Base-by-base conservation (phyloP, 2,113 vertebrate species). In the Tretioscincus oriximinensis region DNA sequence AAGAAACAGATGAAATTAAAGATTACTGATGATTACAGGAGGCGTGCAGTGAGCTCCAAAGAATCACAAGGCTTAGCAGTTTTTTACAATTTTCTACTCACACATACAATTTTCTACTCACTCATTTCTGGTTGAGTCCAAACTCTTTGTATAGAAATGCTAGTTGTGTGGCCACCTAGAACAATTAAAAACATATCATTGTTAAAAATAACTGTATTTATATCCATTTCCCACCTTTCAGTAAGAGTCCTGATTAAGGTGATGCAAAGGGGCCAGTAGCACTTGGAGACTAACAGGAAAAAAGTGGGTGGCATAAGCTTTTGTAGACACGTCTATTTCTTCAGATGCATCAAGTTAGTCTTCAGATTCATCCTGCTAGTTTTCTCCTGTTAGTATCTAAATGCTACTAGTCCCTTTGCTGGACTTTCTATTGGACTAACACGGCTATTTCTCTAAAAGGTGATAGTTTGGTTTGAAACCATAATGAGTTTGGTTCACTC, bases 91-190 rank as follows among this genome's bases (percentile, higher is more conserved):
- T 74, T 54, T 2, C 14, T 12, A 68, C 67, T 41, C 22, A n/a
- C n/a, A n/a, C n/a, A n/a, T n/a, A 49, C 18, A 21, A 41, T 68
- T 76, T 60, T 9, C 26, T 11, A 69, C 69, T 47, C 24, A 28
- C 20, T 69, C 29, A 82, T 24, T 76, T 41, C 66, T 61, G 61
- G 20, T 78, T 88, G 75, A 98, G 90, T 81, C 94, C 92, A 82
- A 98, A 93, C 86, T 97, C 96, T 29, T 90, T 93, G 80, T 97
- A 95, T 7, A 99, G 94, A 93, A 99, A 99, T 70, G 97, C 95
- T 73, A 99, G 90, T 49, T 96, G 96, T 66, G 94, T 94, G 87
- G 97, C 95, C 88, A 95, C 95, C 98, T 99, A 91, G 83, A 92
- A 93, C 35, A 89, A 86, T 80, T 20, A 77, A 74, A 69, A 68